These are phyloP conservation scores for Zoanthus gigantus DNA, from an alignment of 92 coral and sea anemone species.

Conservation along the genomic window DNA sequence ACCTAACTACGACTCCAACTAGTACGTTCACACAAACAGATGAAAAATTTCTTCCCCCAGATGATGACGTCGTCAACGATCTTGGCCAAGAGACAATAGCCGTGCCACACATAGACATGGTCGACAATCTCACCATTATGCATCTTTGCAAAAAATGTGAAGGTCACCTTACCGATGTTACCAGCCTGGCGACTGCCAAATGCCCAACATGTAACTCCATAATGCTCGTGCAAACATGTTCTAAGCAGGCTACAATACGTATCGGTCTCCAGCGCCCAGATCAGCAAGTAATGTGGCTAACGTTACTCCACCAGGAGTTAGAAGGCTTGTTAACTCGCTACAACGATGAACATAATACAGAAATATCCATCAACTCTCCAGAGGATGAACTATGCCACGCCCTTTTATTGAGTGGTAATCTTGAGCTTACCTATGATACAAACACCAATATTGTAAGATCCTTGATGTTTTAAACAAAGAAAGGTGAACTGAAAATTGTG, in stretches of 20 bases:
- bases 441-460: slow-evolving; percentile 1
- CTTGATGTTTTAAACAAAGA: not conserved
- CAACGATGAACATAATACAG: no score
- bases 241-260: not conserved
- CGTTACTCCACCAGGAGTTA: not conserved
- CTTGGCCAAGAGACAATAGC: not conserved
- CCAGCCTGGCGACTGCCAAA: not conserved
- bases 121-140: not conserved
- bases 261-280: no score
- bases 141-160: not conserved
- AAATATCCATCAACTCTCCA: not conserved
- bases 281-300: not conserved
- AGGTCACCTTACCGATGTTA: not conserved
- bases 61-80: not conserved
- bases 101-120: not conserved
- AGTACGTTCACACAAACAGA: not conserved
- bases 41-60: not conserved
- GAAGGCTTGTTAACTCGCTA: not conserved
- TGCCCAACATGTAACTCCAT: not conserved
- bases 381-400: slow-evolving; percentile 8
- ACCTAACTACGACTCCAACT: slow-evolving; percentile 1
- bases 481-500: not conserved
- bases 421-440: not conserved
- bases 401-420: not conserved
- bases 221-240: not conserved